These are phyloP conservation scores for Microtus pennsylvanicus DNA, from an alignment of 2,113 vertebrate species.

Conservation along the genomic window DNA sequence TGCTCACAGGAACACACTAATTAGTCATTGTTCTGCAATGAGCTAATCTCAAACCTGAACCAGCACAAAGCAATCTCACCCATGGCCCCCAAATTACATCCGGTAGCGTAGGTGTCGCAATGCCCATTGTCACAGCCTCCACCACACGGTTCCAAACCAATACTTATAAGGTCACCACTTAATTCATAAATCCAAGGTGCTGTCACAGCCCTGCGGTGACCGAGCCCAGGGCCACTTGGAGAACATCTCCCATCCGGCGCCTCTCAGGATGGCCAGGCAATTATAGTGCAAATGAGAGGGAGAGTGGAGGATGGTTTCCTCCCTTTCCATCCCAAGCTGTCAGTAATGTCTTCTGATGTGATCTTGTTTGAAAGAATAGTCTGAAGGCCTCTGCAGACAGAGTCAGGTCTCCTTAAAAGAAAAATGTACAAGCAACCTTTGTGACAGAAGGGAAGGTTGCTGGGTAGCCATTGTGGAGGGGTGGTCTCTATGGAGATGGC, in stretches of 20 bases:
- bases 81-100: conserved; percentile 40
- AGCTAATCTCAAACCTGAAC: background rate
- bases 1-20: conserved; percentile 10
- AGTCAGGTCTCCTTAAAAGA: background rate
- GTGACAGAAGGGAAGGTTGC: background rate
- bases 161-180: conserved; percentile 52
- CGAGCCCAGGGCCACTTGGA: background rate
- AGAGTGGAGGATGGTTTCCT: background rate
- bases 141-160: conserved; percentile 10
- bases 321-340: conserved; percentile 44
- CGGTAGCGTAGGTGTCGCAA: background rate
- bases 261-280: background rate
- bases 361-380: conserved; percentile 64
- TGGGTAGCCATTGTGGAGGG: background rate
- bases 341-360: conserved; percentile 69
- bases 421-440: background rate
- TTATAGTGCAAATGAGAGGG: background rate
- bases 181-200: conserved; percentile 69
- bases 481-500: background rate
- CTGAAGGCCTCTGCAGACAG: conserved; percentile 21
- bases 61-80: background rate
- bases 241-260: background rate
- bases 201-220: background rate
- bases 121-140: conserved; percentile 31
- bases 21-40: conserved; percentile 50